Base-by-base conservation (phyloP, 2,797 vertebrate species). In the Catostomus latipinnis region DNA sequence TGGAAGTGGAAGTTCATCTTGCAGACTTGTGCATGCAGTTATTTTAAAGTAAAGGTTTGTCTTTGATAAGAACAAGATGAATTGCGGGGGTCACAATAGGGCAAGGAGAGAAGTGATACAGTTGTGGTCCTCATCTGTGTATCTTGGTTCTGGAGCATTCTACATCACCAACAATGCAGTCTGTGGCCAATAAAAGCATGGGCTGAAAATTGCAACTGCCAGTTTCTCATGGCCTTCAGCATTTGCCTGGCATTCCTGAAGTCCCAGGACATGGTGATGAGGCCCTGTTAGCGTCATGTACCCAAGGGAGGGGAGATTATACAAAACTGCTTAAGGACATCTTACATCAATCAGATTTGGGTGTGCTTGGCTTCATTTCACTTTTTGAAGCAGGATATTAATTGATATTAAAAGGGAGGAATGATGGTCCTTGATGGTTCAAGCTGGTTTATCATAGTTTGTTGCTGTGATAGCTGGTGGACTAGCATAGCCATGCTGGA, bases 141-240 rank as follows among this genome's bases (percentile, higher is more conserved):
- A 60, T 53, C 53, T 57, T 77, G n/a, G 74, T 81, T 81, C 71
- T 43, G 57, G 71, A 74, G 75, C 71, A 46, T 53, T 66, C 65
- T 85, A 60, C 80, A 77, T 76, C 65, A 60, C 74, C 81, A 65
- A 78, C 60, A 50, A 80, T 66, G 67, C 62, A 67, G 70, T 81
- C 62, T 9, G 57, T 8, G 72, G 91, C 90, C 91, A 91, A 81
- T 6, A 10, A 82, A 89, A 93, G 92, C 90, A 92, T 0, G 50
- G 71, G 49, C 84, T 78, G 68, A 87, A 88, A 88, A 88, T 88
- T 85, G 87, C 81, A 85, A 79, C 76, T 86, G 62, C 84, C 52
- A 75, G 82, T 83, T 85, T 90, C 89, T 90, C 86, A 72, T 87
- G 90, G 84, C 84, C 82, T 67, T 75, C 16, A 16, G 88, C 72